phyloP scores from a whole-genome alignment of 1,140 invertebrate genomes.

The Rhopalosiphum padi region DNA sequence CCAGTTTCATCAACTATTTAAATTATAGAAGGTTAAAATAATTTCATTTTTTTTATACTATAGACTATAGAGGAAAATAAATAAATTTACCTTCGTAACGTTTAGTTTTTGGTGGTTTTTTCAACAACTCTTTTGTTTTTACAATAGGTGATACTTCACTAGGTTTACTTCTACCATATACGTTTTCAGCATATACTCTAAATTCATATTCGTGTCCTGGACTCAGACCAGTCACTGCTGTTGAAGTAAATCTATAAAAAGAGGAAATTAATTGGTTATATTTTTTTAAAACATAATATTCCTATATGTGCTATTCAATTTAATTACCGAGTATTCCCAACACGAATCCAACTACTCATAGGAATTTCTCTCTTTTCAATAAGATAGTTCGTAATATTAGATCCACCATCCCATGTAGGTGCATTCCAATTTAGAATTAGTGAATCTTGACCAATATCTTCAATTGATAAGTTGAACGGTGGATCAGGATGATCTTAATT shows the following conservation, averaged over 20 bases:
- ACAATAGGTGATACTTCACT: constrained; percentile 84
- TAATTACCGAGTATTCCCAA: constrained; percentile 80
- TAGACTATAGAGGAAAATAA: background rate
- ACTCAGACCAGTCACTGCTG: constrained; percentile 84
- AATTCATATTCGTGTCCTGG: constrained; percentile 96
- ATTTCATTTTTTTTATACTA: background rate
- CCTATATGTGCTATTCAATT: background rate
- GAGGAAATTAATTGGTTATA: background rate
- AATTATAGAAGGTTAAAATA: background rate
- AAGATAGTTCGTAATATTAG: constrained; percentile 91
- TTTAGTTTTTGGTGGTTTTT: constrained; percentile 79
- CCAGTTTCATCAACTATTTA: constrained; percentile 84
- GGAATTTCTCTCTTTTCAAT: constrained; percentile 94
- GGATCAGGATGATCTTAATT: constrained; percentile 89
- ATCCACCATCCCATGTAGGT: constrained; percentile 93
- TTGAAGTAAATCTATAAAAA: constrained; percentile 77
- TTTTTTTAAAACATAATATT: background rate
- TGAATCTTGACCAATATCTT: constrained; percentile 87
- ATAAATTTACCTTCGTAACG: constrained; percentile 70
- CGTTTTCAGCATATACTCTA: constrained; percentile 94
- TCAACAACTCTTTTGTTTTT: constrained; percentile 81
- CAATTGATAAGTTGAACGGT: constrained; percentile 86
- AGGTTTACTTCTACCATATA: constrained; percentile 93
- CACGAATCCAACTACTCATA: constrained; percentile 93
- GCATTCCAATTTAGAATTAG: constrained; percentile 90